phyloP scores from a whole-genome alignment of 1,140 invertebrate species.

The Zaprionus ornatus region DNA sequence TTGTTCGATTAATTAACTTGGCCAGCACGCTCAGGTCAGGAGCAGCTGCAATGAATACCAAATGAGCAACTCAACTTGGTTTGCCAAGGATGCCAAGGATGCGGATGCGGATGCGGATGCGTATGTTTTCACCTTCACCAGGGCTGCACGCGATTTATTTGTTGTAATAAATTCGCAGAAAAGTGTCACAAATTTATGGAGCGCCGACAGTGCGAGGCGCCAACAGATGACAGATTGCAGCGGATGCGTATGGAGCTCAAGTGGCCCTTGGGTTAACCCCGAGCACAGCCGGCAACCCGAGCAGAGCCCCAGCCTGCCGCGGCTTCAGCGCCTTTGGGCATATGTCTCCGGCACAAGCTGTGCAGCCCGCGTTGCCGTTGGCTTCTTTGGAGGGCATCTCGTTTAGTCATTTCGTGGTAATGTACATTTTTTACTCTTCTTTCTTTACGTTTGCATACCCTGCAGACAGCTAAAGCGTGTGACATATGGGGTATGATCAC shows the following conservation, averaged over 20 bases:
- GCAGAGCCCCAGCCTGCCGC: conserved; percentile 5
- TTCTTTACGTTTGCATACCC: background rate
- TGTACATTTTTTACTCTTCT: conserved; percentile 57
- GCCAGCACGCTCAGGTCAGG: conserved; percentile 47
- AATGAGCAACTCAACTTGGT: conserved; percentile 57
- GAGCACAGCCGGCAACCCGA: conserved; percentile 10
- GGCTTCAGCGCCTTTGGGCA: conserved; percentile 10
- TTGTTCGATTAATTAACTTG: conserved; percentile 78
- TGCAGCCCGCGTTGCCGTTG: background rate
- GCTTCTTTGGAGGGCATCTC: conserved; percentile 20
- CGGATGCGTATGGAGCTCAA: conserved; percentile 45
- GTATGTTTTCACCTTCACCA: conserved; percentile 20
- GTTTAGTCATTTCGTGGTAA: conserved; percentile 71
- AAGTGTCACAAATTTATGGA: conserved; percentile 81
- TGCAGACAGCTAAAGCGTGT: background rate
- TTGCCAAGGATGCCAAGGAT: background rate
- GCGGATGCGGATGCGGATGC: conserved; percentile 3
- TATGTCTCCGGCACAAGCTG: conserved; percentile 38
- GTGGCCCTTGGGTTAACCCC: conserved; percentile 43
- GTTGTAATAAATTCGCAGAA: conserved; percentile 73
- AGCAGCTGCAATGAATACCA: conserved; percentile 73
- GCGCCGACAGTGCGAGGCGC: conserved; percentile 43
- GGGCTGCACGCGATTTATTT: conserved; percentile 70
- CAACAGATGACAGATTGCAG: conserved; percentile 71
- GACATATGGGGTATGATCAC: background rate